These are phyloP conservation scores for Sycophila texana DNA, from an alignment of 2,888 invertebrate genomes.

Conservation along the genomic window DNA sequence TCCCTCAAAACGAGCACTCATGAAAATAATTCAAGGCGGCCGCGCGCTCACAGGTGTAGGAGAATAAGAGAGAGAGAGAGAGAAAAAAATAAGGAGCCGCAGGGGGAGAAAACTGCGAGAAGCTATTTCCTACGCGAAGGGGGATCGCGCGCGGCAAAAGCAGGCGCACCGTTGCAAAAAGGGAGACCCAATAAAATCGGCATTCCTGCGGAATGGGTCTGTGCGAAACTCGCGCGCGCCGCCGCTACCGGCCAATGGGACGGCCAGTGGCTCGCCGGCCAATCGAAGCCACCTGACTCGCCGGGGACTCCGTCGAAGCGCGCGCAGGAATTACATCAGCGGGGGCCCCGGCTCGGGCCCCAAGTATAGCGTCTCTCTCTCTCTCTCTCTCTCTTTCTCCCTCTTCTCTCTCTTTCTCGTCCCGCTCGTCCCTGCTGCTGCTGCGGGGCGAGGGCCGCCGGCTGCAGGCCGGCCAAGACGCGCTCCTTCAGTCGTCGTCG, in stretches of 20 bases:
- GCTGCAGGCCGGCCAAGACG: conserved; percentile 40
- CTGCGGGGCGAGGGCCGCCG: conserved; percentile 3
- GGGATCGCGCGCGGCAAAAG: no score
- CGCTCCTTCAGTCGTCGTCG: conserved; percentile 70
- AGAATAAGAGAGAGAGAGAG: not conserved
- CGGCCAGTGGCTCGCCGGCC: not conserved
- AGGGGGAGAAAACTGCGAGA: not conserved
- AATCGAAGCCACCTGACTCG: no score
- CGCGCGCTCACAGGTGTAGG: no score
- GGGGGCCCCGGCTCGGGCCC: conserved; percentile 11
- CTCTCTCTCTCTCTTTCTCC: not conserved
- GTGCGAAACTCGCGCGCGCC: no score
- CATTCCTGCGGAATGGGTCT: no score
- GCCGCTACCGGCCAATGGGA: conserved; percentile 8
- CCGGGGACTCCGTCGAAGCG: no score
- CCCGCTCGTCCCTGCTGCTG: conserved; percentile 2
- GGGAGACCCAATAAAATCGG: no score
- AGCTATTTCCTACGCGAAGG: no score
- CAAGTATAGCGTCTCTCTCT: not conserved
- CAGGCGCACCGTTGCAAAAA: no score
- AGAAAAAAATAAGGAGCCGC: not conserved
- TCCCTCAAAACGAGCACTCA: no score
- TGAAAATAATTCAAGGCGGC: no score
- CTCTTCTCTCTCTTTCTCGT: not conserved
- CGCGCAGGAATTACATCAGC: conserved; percentile 19